Evolutionary conservation across 2,888 invertebrate genomes (phyloP), one percentile per base, ranked within the genome.

Genomic region (Rambutsinella grinnellia): DNA sequence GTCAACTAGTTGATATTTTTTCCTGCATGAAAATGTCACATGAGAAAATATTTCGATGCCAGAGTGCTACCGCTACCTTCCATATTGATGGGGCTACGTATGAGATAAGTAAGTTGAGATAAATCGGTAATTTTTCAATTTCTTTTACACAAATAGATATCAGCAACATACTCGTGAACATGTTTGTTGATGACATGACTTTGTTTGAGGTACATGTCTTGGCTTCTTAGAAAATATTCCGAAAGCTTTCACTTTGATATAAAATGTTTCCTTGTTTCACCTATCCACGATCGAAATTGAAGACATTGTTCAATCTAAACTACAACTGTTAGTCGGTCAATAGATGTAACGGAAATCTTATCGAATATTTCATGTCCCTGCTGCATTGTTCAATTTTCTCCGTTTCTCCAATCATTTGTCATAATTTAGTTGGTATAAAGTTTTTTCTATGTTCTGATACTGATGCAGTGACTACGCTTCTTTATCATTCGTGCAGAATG

Each of bases 71-170:
- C 78, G 94, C 94, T 65, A 94, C 94, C 78, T 94, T 94, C 87
- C 93, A 93, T 85, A 90, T 94, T 87, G 94, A 94, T 88, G 94
- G 94, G 86, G 93, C 93, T 82, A 93, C 93, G 81, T 94, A 94
- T 85, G n/a, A n/a, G n/a, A n/a, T n/a, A n/a, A n/a, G n/a, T n/a
- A n/a, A n/a, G n/a, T n/a, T n/a, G n/a, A n/a, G n/a, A n/a, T 94
- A 93, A 81, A 94, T 94, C 88, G 94, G 94, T 94, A 88, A 90
- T 49, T 61, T 65, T 66, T 60, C 72, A 58, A 63, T 21, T n/a
- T 51, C n/a, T 13, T 49, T 8, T 36, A 36, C 36, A 36, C 13
- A 36, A 36, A 36, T 36, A 36, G 5, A 13, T 13, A 36, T 36
- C 5, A 36, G 36, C 36, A 5, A 36, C 36, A 8, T 36, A 36